A percentile compares a stretch with the other conserved stretches of the same genome.
Evolutionary conservation across 2,113 vertebrate genomes (phyloP).

Genomic region (Bubo blakistoni): DNA sequence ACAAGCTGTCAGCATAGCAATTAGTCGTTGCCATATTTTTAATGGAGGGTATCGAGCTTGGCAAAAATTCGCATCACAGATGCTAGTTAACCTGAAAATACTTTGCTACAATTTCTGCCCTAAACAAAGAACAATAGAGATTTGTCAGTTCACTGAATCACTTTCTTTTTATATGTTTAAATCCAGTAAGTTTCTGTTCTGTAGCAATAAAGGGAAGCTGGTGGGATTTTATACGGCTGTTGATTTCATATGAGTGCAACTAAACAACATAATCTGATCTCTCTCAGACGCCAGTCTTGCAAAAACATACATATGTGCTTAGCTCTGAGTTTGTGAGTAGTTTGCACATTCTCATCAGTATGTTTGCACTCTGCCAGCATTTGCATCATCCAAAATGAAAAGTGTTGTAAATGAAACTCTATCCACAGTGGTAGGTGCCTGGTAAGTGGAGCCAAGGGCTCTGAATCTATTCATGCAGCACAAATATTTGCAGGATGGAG

Average conservation of each 20-base stretch:
- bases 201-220: not conserved
- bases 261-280: not conserved
- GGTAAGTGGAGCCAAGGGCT: not conserved
- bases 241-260: not conserved
- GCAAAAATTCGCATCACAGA: not conserved
- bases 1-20: conserved; percentile 34
- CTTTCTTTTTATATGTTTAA: not conserved
- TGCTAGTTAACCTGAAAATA: not conserved
- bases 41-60: not conserved
- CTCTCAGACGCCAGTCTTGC: not conserved
- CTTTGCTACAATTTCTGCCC: not conserved
- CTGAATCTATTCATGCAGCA: not conserved
- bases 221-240: not conserved
- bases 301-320: not conserved
- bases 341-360: not conserved
- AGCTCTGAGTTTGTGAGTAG: not conserved
- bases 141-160: not conserved
- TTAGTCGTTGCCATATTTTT: not conserved
- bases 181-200: not conserved
- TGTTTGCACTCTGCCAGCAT: not conserved
- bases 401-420: not conserved
- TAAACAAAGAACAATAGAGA: not conserved
- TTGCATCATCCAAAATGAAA: not conserved
- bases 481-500: not conserved
- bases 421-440: not conserved